Base-by-base conservation (phyloP, 2,888 invertebrate species). In the Baccha elongata region DNA sequence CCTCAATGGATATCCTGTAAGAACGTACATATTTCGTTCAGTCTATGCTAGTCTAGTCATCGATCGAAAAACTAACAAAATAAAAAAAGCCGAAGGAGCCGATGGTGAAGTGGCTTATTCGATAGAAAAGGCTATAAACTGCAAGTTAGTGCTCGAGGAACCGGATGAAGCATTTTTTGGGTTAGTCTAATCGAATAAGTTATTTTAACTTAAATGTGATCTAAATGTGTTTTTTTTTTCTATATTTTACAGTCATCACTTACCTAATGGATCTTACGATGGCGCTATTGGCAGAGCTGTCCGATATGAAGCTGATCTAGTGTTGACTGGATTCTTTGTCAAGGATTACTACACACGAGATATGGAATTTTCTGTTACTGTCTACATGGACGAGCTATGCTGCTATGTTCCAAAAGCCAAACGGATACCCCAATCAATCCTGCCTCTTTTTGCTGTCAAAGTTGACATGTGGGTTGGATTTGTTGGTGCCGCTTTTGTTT, bases 341-440 rank as follows among this genome's bases (percentile, higher is more conserved):
- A 91, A 91, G 84, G 90, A 90, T 60, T 91, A 91, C 73, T 87
- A 89, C 0, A 87, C 90, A 1, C 78, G 85, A 0, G 88, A 88
- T 2, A 80, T 91, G 0, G 89, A 88, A 65, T 91, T 91, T 73
- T 89, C 89, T 2, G 87, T 87, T 4, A 86, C 90, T 1, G 87
- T 91, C 5, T 89, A 89, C 83, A 88, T 87, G 80, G 91, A 91
- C 46, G 86, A 89, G 17, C 86, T 91, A 6, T 91, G 91, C 42
- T 88, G 91, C 32, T 87, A 88, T 55, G 91, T 91, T 3, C 87
- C 88, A 48, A 91, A 91, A 86, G 89, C 91, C 0, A 87, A 88
- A 62, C 86, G 88, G 1, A 88, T 91, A 68, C 91, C 91, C 1
- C 88, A 88, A 76, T 90, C 91, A 8, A 88, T 90, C 46, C 83